These are phyloP conservation scores for Lamprologus lemairii DNA, from an alignment of 2,113 vertebrate genomes.

Conservation along the genomic window DNA sequence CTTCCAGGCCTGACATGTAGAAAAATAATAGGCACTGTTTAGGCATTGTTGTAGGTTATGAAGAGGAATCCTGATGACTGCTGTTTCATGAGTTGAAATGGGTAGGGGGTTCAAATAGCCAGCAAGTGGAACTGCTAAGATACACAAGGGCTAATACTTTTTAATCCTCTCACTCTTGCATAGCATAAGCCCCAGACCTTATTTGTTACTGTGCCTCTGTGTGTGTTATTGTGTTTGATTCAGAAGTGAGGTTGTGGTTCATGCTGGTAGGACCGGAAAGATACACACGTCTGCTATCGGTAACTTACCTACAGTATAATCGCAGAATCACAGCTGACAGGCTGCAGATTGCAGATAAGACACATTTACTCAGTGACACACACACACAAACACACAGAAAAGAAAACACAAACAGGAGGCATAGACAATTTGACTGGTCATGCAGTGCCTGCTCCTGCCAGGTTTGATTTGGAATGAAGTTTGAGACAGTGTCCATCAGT, in stretches of 20 bases:
- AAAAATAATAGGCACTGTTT: constrained; percentile 9
- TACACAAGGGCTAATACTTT: constrained; percentile 51
- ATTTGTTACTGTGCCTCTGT: constrained; percentile 11
- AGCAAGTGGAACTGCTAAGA: constrained; percentile 30
- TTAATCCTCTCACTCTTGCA: constrained; percentile 30
- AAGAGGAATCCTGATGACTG: background rate
- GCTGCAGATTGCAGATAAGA: constrained; percentile 56
- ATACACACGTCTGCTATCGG: constrained; percentile 23
- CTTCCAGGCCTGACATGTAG: background rate
- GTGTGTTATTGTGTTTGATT: constrained; percentile 28
- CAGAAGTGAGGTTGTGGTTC: constrained; percentile 51
- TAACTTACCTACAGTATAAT: constrained; percentile 49
- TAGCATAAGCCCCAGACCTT: constrained; percentile 23
- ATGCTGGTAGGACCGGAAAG: constrained; percentile 20
- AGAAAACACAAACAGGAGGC: constrained; percentile 31
- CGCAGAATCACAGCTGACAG: constrained; percentile 46
- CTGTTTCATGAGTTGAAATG: background rate
- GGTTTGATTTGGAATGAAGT: constrained; percentile 22
- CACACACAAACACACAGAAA: background rate
- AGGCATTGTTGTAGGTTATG: background rate
- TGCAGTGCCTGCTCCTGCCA: constrained; percentile 20
- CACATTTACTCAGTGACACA: constrained; percentile 1
- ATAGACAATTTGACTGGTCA: constrained; percentile 41
- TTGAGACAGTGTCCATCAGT: constrained; percentile 11
- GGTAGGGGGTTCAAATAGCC: constrained; percentile 33